These are phyloP conservation scores for Gymnopithys bicolor DNA, from an alignment of 2,797 vertebrate species.

Conservation along the genomic window DNA sequence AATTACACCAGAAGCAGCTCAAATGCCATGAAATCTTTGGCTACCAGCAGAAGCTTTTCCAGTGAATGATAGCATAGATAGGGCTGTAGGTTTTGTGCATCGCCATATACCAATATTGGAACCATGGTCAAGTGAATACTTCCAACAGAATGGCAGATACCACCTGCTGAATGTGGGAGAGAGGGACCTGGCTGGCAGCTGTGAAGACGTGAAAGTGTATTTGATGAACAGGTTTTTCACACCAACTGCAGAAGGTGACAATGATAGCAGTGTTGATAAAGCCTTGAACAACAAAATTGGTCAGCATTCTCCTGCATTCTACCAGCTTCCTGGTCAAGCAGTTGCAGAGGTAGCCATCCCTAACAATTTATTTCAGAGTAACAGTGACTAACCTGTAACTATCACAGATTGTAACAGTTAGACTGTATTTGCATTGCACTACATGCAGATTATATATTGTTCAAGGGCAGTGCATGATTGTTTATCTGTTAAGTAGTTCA, in stretches of 20 bases:
- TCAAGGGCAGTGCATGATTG: not conserved
- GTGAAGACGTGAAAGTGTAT: not conserved
- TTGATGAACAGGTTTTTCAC: not conserved
- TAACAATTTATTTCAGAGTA: not conserved
- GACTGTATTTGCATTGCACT: not conserved
- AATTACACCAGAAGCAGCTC: not conserved
- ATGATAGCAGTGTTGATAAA: not conserved
- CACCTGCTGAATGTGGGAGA: not conserved
- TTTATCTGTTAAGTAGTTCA: not conserved
- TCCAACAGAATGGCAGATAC: not conserved
- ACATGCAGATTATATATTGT: not conserved
- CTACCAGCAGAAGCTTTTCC: not conserved
- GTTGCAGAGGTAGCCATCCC: not conserved
- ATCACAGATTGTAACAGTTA: not conserved
- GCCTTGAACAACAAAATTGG: not conserved
- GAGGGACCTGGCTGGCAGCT: not conserved
- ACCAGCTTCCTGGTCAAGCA: not conserved
- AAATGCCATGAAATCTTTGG: not conserved
- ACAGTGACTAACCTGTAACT: not conserved
- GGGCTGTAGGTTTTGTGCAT: not conserved
- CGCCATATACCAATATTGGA: not conserved
- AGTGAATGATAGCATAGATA: not conserved
- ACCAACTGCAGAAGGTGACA: not conserved
- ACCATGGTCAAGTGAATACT: not conserved
- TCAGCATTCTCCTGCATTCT: not conserved